Conservation (phyloP, 2,797 vertebrate species). For the Acrossocheilus wenchowensis region DNA sequence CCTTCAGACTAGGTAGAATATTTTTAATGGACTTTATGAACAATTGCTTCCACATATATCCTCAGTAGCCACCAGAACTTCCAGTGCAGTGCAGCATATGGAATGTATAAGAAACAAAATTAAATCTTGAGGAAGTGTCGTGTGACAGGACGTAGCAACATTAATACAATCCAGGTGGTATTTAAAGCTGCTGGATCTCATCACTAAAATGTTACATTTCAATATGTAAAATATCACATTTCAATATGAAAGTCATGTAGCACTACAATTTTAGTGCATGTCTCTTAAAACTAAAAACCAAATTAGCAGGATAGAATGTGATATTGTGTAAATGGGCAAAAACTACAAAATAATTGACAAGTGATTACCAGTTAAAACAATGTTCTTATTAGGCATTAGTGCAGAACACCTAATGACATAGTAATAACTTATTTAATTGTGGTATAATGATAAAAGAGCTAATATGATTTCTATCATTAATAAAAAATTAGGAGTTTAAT, state of each 20-base stretch:
- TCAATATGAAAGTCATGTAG: too few relatives aligned
- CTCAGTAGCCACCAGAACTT: background rate
- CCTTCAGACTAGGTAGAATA: too few relatives aligned
- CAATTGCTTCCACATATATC: background rate
- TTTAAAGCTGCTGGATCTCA: background rate
- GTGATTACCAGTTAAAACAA: background rate
- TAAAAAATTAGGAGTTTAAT: conserved; percentile 23
- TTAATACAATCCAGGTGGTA: background rate
- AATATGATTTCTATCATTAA: conserved; percentile 15
- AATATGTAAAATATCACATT: background rate
- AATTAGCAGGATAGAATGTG: background rate
- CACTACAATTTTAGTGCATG: background rate
- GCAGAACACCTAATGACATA: conserved; percentile 4
- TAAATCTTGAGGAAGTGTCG: too few relatives aligned
- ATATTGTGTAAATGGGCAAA: background rate
- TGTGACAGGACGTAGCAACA: background rate
- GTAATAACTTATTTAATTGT: conserved; percentile 16
- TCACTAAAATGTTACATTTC: background rate
- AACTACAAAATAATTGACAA: background rate
- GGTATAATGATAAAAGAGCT: conserved; percentile 21
- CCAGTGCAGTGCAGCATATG: background rate
- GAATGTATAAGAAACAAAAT: background rate
- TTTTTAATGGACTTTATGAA: background rate
- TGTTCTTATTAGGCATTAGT: background rate
- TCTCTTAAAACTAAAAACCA: background rate